Conservation (phyloP, 2,888 invertebrate genomes). For the Meghimatium bilineatum region DNA sequence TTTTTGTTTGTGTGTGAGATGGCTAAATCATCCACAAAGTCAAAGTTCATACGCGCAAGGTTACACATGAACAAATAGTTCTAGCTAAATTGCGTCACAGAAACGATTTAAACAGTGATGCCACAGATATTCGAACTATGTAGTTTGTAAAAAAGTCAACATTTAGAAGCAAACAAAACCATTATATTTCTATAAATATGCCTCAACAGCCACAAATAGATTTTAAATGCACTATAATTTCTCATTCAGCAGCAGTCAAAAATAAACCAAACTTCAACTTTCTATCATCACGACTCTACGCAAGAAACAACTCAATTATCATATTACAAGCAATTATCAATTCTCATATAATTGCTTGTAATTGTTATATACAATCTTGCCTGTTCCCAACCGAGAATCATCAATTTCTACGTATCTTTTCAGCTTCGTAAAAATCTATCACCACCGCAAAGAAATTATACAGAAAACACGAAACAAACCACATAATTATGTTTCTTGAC, state of each 20-base stretch:
- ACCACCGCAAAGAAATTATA: neutral
- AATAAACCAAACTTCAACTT: neutral
- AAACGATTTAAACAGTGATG: neutral
- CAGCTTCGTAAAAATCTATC: constrained; percentile 10
- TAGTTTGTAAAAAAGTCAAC: neutral
- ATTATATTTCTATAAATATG: constrained; percentile 1
- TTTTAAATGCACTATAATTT: neutral
- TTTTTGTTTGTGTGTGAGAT: no score
- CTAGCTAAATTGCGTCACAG: neutral
- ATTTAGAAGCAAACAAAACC: neutral
- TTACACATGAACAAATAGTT: neutral
- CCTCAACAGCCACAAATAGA: neutral
- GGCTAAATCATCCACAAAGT: no score
- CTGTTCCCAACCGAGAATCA: neutral
- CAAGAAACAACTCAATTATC: neutral
- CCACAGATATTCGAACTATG: neutral
- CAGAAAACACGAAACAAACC: constrained; percentile 5
- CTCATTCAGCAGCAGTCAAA: neutral
- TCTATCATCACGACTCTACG: neutral
- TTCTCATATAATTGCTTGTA: neutral
- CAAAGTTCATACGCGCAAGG: neutral
- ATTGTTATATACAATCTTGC: no score
- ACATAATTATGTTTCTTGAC: neutral
- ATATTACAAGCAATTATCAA: neutral
- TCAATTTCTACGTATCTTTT: neutral